A percentile compares a stretch with the other conserved stretches of the same genome.
phyloP scores from a whole-genome alignment of 1,140 invertebrate species.

The Heliconius himera region DNA sequence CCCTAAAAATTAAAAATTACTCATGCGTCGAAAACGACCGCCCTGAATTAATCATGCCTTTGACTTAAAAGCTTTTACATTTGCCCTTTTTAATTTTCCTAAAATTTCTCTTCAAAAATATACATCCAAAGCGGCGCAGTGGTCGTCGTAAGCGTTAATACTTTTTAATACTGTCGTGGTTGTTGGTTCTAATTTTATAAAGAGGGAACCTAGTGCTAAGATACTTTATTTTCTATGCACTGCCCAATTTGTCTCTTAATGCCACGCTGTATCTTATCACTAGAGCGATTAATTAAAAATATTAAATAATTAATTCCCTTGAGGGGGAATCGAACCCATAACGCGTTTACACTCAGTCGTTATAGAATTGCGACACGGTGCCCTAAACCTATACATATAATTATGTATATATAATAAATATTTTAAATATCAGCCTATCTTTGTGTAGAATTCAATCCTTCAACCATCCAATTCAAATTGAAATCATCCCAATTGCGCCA shows the following conservation, averaged over 20 bases:
- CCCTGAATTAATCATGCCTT: slow-evolving; percentile 10
- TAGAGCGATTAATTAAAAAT: no score
- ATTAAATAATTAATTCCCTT: no score
- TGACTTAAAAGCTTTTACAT: slow-evolving; percentile 10
- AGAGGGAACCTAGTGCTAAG: no score
- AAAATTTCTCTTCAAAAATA: neutral
- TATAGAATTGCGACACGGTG: no score
- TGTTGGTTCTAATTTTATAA: neutral
- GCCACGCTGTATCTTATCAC: no score
- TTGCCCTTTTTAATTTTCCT: slow-evolving; percentile 14
- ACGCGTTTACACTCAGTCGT: no score
- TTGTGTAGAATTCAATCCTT: neutral
- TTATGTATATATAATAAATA: no score
- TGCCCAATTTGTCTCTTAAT: no score
- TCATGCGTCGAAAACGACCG: neutral
- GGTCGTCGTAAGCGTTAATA: neutral
- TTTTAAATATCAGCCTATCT: neutral
- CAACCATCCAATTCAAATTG: neutral
- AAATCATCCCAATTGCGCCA: neutral
- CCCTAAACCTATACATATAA: no score
- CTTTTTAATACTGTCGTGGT: neutral
- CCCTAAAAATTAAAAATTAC: slow-evolving; percentile 2
- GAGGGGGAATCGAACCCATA: no score
- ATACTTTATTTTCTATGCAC: no score
- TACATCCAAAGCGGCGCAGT: neutral